These are phyloP conservation scores for Sarcophilus harrisii DNA, from an alignment of 2,797 vertebrate genomes.

Conservation along the genomic window DNA sequence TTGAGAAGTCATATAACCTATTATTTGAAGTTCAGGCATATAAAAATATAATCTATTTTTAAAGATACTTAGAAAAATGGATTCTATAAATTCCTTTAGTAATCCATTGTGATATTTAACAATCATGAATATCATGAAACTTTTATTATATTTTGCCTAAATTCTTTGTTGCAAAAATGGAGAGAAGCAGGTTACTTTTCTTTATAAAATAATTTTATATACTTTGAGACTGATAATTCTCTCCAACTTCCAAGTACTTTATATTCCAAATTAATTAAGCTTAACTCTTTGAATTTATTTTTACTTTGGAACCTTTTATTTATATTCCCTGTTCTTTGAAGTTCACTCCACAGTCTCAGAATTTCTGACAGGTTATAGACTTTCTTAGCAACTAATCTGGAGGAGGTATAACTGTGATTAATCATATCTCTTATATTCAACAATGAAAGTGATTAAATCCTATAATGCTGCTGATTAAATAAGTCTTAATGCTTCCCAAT, in stretches of 20 bases:
- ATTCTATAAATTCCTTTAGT: background rate
- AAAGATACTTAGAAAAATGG: slow-evolving; percentile 22
- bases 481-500: background rate
- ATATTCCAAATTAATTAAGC: slow-evolving; percentile 11
- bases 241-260: slow-evolving; percentile 17
- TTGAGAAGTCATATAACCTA: background rate
- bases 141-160: slow-evolving; percentile 59
- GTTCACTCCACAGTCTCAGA: background rate
- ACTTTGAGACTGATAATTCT: slow-evolving; percentile 37
- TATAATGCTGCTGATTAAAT: background rate
- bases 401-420: background rate
- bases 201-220: slow-evolving; percentile 36
- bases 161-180: slow-evolving; percentile 27
- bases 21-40: slow-evolving; percentile 14
- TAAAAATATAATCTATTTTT: too few relatives aligned
- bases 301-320: background rate
- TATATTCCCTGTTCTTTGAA: background rate
- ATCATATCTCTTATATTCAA: too few relatives aligned
- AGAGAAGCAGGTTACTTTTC: slow-evolving; percentile 27
- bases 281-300: background rate
- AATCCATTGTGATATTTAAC: slow-evolving; percentile 51
- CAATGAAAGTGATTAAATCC: too few relatives aligned
- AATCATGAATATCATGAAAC: slow-evolving; percentile 15
- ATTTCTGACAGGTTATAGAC: background rate
- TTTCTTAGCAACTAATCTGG: background rate